phyloP scores from a whole-genome alignment of 53 echinoderm and acorn worm genomes.

The Apostichopus leukothele region DNA sequence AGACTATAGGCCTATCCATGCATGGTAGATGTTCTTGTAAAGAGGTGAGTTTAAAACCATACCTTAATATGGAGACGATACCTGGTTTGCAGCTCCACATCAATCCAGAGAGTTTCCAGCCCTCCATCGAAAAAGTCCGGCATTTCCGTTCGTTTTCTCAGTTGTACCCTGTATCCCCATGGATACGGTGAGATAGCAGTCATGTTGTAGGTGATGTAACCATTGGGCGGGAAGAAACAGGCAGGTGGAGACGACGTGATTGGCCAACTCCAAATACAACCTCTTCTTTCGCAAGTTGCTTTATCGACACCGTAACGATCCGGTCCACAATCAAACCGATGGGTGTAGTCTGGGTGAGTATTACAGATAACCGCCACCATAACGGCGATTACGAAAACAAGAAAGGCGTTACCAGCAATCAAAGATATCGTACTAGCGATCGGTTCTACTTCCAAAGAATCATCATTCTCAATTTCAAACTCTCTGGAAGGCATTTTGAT shows the following conservation, averaged over 20 bases:
- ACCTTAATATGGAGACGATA: constrained; percentile 67
- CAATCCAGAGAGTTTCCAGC: constrained; percentile 35
- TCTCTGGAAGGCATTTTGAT: too few relatives aligned
- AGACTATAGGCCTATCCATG: too few relatives aligned
- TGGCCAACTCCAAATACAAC: constrained; percentile 60
- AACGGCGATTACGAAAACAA: too few relatives aligned
- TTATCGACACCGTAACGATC: constrained; percentile 46
- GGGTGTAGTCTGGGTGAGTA: too few relatives aligned
- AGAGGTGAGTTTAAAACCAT: background rate
- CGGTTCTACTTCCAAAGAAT: too few relatives aligned
- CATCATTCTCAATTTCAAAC: too few relatives aligned
- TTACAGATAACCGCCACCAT: too few relatives aligned
- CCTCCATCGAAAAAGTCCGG: constrained; percentile 47
- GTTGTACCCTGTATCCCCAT: constrained; percentile 20
- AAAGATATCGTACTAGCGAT: too few relatives aligned
- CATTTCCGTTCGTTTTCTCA: background rate
- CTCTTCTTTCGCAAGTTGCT: constrained; percentile 58
- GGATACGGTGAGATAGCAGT: background rate
- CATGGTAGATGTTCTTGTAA: too few relatives aligned
- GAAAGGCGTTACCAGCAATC: too few relatives aligned
- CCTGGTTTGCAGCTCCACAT: constrained; percentile 58
- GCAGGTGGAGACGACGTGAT: constrained; percentile 47
- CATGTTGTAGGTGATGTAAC: constrained; percentile 56
- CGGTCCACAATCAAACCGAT: constrained; percentile 51
- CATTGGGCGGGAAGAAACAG: constrained; percentile 71